These are phyloP conservation scores for Plusia festucae DNA, from an alignment of 2,888 invertebrate genomes.

Conservation along the genomic window DNA sequence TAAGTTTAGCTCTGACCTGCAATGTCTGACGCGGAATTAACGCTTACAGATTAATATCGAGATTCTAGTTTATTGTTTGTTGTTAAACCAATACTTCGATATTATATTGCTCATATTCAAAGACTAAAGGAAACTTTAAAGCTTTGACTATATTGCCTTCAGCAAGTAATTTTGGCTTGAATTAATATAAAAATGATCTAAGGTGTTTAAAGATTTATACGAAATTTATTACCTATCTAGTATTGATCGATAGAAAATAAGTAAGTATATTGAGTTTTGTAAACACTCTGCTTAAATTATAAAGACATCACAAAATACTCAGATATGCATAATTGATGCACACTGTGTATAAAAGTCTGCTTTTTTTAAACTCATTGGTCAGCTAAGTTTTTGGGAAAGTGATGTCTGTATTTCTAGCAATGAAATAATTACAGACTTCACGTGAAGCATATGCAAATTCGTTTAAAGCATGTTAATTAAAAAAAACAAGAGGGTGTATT, in stretches of 20 bases:
- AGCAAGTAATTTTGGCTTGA: background rate
- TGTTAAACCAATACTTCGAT: conserved; percentile 7
- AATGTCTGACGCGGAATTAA: conserved; percentile 6
- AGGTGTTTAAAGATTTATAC: background rate
- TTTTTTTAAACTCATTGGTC: too few species aligned
- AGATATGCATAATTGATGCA: too few species aligned
- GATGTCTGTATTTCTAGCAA: background rate
- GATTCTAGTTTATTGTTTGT: conserved; percentile 15
- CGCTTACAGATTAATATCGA: conserved; percentile 34
- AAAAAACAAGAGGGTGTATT: too few species aligned
- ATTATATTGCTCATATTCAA: conserved; percentile 1
- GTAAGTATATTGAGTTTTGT: too few species aligned
- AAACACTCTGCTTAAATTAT: too few species aligned
- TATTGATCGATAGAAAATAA: too few species aligned
- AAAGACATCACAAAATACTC: too few species aligned
- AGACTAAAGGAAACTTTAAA: background rate
- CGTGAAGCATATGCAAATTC: background rate
- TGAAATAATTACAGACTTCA: background rate
- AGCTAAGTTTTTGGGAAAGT: too few species aligned
- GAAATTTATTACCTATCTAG: too few species aligned
- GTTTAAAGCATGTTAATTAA: too few species aligned
- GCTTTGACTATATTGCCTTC: background rate
- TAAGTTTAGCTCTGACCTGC: conserved; percentile 12
- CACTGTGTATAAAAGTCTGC: too few species aligned
- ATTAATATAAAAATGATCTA: background rate